Evolutionary conservation across 2,113 vertebrate genomes (phyloP).

Genomic region (Muntiacus reevesi): DNA sequence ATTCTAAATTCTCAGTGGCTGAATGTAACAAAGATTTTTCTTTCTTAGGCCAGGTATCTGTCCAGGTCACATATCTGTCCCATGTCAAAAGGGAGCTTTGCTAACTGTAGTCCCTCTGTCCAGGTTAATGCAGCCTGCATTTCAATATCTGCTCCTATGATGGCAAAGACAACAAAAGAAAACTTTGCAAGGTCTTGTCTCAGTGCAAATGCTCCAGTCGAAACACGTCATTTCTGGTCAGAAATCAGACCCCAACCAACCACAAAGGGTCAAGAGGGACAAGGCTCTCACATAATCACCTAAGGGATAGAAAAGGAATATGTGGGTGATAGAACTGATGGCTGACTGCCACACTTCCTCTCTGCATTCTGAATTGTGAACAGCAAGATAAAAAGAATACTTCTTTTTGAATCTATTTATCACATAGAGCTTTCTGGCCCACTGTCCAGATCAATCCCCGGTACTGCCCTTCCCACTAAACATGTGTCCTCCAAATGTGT

Average conservation of each 20-base stretch:
- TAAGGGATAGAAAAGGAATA: background rate
- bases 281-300: background rate
- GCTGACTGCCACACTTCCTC: background rate
- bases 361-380: background rate
- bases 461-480: background rate
- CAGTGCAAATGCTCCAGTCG: background rate
- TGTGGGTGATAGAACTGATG: too few species aligned
- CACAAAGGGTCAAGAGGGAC: background rate
- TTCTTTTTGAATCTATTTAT: background rate
- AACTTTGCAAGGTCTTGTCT: background rate
- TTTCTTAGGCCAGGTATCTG: background rate
- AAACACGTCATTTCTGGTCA: background rate
- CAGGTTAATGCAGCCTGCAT: background rate
- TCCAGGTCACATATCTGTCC: background rate
- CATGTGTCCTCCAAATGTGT: background rate
- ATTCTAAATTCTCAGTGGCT: background rate
- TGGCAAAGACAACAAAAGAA: background rate
- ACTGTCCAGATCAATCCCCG: background rate
- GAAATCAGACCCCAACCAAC: background rate
- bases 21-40: background rate
- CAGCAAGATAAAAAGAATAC: background rate
- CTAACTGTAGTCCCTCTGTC: too few species aligned
- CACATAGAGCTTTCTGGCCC: background rate
- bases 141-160: background rate
- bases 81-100: background rate